Conservation (phyloP, 2,797 vertebrate species). For the Notoglanidium macrostoma region DNA sequence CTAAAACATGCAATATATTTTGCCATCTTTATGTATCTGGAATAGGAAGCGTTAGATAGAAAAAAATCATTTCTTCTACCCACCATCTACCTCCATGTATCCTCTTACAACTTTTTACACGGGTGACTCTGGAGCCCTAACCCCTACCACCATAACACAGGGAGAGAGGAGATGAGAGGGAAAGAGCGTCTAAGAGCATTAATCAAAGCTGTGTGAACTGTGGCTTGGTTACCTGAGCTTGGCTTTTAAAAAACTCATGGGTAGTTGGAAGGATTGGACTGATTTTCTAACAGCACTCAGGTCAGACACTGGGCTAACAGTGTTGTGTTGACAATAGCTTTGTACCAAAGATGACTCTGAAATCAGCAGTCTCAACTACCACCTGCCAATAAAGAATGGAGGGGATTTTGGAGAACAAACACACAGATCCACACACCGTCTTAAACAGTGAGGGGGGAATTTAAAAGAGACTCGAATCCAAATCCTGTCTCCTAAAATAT, state of each 20-base stretch:
- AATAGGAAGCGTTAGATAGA: not conserved
- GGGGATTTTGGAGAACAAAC: constrained; percentile 57
- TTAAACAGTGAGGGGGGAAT: constrained; percentile 20
- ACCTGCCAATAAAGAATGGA: constrained; percentile 60
- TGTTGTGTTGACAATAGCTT: constrained; percentile 62
- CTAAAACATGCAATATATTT: not conserved
- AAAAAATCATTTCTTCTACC: not conserved
- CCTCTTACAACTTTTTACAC: constrained; percentile 52
- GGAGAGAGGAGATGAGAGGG: constrained; percentile 47
- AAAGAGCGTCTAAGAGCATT: constrained; percentile 51
- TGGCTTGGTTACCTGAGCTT: constrained; percentile 51
- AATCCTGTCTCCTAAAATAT: constrained; percentile 19
- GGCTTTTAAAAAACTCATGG: constrained; percentile 40
- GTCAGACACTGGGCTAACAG: constrained; percentile 51
- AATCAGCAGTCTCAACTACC: constrained; percentile 55
- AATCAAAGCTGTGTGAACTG: constrained; percentile 57
- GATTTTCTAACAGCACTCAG: constrained; percentile 51
- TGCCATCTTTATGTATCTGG: not conserved
- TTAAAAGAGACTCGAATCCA: constrained; percentile 9
- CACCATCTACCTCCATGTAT: constrained; percentile 52
- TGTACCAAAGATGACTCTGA: constrained; percentile 54
- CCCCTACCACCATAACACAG: constrained; percentile 53
- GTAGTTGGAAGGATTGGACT: constrained; percentile 33
- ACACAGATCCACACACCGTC: constrained; percentile 46
- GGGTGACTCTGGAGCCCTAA: constrained; percentile 37